A percentile compares a stretch with the other conserved stretches of the same genome.
phyloP scores from a whole-genome alignment of 2,797 vertebrate species.

The Toxotes lorentzi region DNA sequence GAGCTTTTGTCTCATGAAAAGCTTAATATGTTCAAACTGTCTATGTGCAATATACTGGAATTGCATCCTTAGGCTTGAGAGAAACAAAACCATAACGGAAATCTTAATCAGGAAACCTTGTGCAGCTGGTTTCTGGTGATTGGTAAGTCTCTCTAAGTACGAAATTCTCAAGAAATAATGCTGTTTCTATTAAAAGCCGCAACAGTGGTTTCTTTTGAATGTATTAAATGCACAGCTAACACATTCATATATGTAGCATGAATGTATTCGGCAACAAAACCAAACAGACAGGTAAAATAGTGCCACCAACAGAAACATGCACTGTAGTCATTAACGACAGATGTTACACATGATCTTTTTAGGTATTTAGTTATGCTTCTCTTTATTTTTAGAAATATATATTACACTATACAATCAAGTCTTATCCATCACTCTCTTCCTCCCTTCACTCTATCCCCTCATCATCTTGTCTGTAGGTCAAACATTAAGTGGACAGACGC shows the following conservation, averaged over 20 bases:
- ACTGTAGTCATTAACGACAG: not conserved
- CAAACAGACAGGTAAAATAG: not conserved
- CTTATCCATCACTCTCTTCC: slow-evolving; percentile 6
- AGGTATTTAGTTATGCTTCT: slow-evolving; percentile 82
- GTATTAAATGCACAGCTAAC: not conserved
- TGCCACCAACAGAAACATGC: not conserved
- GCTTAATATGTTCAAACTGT: not conserved
- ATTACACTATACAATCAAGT: slow-evolving; percentile 83
- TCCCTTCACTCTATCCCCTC: slow-evolving; percentile 9
- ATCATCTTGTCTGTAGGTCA: slow-evolving; percentile 30
- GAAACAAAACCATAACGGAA: not conserved
- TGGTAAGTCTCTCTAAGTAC: not conserved
- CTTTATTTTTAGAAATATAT: slow-evolving; percentile 75
- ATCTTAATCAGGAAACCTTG: slow-evolving; percentile 4
- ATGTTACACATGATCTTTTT: slow-evolving; percentile 71
- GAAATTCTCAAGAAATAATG: not conserved
- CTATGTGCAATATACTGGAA: not conserved
- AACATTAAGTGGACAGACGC: slow-evolving; percentile 22
- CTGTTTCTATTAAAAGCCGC: not conserved
- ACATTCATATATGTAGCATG: not conserved
- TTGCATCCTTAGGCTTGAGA: not conserved
- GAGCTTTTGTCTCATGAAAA: not conserved
- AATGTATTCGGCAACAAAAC: not conserved
- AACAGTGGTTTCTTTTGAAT: not conserved
- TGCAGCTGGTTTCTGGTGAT: not conserved